Conservation (phyloP, 2,113 vertebrate genomes). For the Stercorarius parasiticus region DNA sequence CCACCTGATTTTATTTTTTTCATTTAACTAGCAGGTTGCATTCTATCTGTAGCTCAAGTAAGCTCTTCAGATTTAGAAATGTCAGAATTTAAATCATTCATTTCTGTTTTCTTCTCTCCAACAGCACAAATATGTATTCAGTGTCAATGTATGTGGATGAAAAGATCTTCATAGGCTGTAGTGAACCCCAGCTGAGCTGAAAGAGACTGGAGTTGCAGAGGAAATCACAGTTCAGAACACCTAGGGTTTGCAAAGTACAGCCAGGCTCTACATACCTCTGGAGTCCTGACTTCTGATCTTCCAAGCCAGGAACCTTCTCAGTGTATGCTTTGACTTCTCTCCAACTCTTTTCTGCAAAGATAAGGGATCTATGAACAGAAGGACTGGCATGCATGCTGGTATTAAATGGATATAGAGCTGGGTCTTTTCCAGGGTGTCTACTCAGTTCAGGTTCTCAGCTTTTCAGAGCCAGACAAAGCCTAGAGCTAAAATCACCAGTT, state of each 20-base stretch:
- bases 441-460: neutral
- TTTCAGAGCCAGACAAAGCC: neutral
- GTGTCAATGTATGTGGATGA: neutral
- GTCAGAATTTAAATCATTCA: neutral
- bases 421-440: neutral
- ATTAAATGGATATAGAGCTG: neutral
- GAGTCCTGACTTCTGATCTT: neutral
- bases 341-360: neutral
- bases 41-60: neutral
- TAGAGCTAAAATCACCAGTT: neutral
- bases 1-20: neutral
- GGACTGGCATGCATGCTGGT: accelerated
- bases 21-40: neutral
- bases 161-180: neutral
- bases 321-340: neutral
- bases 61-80: neutral
- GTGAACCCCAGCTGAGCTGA: neutral
- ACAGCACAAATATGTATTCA: neutral
- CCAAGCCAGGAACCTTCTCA: neutral
- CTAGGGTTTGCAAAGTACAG: neutral
- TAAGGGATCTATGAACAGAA: neutral
- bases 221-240: neutral
- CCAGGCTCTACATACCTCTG: neutral
- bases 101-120: neutral
- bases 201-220: neutral